Conservation (phyloP, 2,888 invertebrate genomes). For the Molorchus minor region DNA sequence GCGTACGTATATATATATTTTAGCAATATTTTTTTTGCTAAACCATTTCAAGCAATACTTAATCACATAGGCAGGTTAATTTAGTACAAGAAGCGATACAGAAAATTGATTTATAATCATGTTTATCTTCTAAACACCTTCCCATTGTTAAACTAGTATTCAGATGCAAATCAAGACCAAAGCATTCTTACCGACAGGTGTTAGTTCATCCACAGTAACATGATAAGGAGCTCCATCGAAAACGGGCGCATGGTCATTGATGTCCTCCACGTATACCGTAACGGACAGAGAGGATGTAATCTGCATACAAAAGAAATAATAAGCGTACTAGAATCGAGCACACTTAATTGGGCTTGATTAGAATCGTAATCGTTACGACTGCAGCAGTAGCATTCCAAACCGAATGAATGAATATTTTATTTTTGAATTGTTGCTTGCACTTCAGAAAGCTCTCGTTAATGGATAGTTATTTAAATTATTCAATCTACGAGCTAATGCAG, state of each 20-base stretch:
- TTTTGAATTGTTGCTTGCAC: not conserved
- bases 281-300: slow-evolving; percentile 84
- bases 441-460: not conserved
- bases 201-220: slow-evolving; percentile 82
- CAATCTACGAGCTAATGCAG: too few species aligned
- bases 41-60: too few species aligned
- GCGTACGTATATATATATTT: too few species aligned
- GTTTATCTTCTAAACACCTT: too few species aligned
- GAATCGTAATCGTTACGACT: not conserved
- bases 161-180: too few species aligned
- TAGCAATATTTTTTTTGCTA: too few species aligned
- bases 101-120: too few species aligned
- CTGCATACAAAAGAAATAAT: slow-evolving; percentile 63
- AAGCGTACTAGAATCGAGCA: slow-evolving; percentile 22
- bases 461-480: not conserved
- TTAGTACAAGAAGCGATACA: too few species aligned
- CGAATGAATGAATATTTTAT: not conserved
- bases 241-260: slow-evolving; percentile 84
- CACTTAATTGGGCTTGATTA: slow-evolving; percentile 10
- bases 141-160: not conserved
- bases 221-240: slow-evolving; percentile 83
- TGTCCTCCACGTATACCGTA: slow-evolving; percentile 88
- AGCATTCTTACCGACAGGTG: slow-evolving; percentile 75
- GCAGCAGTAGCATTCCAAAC: not conserved
- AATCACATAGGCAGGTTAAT: too few species aligned